phyloP scores from a whole-genome alignment of 2,797 vertebrate genomes.

The Glossophaga mutica region DNA sequence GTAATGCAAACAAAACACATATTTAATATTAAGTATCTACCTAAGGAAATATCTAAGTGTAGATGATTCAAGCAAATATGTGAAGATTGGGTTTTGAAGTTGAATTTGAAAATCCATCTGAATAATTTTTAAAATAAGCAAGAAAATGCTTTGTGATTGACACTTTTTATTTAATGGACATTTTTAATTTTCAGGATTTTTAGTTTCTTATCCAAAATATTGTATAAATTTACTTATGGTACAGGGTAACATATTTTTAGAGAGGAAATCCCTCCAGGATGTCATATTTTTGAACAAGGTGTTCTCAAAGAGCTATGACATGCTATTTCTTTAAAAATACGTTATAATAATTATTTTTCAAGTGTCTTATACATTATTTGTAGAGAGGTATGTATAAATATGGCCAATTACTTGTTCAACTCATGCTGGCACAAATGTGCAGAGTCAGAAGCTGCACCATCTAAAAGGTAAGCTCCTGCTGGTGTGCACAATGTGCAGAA shows the following conservation, averaged over 20 bases:
- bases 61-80: neutral
- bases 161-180: neutral
- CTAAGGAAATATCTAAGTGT: neutral
- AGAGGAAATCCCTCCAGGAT: neutral
- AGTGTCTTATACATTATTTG: neutral
- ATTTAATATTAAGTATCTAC: neutral
- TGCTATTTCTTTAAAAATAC: neutral
- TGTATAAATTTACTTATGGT: neutral
- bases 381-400: neutral
- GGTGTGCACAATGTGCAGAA: neutral
- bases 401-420: neutral
- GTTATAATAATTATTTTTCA: neutral
- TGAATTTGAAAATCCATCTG: neutral
- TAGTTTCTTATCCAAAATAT: neutral
- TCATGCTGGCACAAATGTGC: neutral
- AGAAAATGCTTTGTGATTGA: neutral
- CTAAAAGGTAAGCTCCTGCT: neutral
- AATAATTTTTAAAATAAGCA: neutral
- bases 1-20: neutral
- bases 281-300: neutral
- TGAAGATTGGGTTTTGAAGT: neutral
- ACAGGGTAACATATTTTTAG: neutral
- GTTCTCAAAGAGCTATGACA: neutral
- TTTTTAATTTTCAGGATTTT: neutral
- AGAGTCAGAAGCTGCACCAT: neutral